Evolutionary conservation across 2,113 vertebrate genomes (phyloP).

Genomic region (Triplophysa tibetana): DNA sequence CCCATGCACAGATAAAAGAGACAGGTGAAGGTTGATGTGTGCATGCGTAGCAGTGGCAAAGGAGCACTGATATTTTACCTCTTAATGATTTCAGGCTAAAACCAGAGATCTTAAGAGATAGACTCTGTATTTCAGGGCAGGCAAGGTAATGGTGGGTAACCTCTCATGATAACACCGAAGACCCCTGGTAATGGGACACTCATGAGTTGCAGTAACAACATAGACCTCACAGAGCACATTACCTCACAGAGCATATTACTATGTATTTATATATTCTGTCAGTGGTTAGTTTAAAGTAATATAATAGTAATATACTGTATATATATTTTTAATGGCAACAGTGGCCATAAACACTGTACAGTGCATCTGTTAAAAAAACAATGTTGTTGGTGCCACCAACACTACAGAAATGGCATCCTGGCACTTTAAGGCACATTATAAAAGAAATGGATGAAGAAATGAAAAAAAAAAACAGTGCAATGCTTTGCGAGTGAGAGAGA

Average conservation of each 20-base stretch:
- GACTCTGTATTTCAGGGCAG: not conserved
- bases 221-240: not conserved
- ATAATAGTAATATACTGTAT: too few relatives aligned
- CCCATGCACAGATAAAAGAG: not conserved
- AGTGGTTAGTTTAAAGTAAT: too few relatives aligned
- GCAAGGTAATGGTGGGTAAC: too few relatives aligned
- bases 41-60: not conserved
- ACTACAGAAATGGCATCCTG: not conserved
- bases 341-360: too few relatives aligned
- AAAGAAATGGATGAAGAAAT: not conserved
- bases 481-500: not conserved
- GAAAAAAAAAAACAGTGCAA: not conserved
- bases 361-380: too few relatives aligned
- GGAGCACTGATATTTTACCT: not conserved
- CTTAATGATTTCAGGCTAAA: not conserved
- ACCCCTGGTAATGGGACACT: too few relatives aligned
- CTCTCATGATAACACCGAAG: too few relatives aligned
- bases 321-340: too few relatives aligned
- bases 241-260: too few relatives aligned
- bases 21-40: not conserved
- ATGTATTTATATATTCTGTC: too few relatives aligned
- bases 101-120: constrained; percentile 40
- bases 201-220: not conserved
- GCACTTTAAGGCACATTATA: not conserved
- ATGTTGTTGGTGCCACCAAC: not conserved